Evolutionary conservation across 1,140 invertebrate genomes (phyloP).

Genomic region (Glossosoma conforme): DNA sequence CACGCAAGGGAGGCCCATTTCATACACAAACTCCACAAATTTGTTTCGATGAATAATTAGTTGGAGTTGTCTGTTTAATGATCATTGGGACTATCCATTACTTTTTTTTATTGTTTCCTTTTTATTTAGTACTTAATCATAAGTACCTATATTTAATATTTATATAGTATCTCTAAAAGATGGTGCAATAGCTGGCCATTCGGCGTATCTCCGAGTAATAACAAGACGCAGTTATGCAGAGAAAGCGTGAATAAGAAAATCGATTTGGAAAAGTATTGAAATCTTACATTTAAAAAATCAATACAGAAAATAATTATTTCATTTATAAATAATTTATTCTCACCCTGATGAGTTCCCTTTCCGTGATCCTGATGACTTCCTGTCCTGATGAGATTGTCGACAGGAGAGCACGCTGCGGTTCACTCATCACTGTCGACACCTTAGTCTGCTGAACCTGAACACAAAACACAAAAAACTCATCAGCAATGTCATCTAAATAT

Average conservation of each 20-base stretch:
- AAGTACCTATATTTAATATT: no score
- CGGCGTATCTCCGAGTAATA: no score
- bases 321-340: constrained; percentile 9
- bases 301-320: background rate
- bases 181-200: no score
- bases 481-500: background rate
- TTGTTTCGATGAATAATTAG: no score
- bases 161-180: no score
- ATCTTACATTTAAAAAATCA: background rate
- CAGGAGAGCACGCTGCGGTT: constrained; percentile 87
- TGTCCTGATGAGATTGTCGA: constrained; percentile 84
- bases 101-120: no score
- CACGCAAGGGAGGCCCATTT: no score
- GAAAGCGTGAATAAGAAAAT: background rate
- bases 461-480: constrained; percentile 26
- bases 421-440: constrained; percentile 75
- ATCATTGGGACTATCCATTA: no score
- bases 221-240: no score
- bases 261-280: background rate
- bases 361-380: constrained; percentile 80
- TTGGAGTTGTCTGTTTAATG: no score
- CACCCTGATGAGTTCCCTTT: constrained; percentile 67
- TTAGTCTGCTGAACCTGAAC: constrained; percentile 78
- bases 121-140: no score
- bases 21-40: no score